Evolutionary conservation across 1,140 invertebrate genomes (phyloP), one percentile per base, ranked within the genome.

Genomic region (Drosophila asahinai): DNA sequence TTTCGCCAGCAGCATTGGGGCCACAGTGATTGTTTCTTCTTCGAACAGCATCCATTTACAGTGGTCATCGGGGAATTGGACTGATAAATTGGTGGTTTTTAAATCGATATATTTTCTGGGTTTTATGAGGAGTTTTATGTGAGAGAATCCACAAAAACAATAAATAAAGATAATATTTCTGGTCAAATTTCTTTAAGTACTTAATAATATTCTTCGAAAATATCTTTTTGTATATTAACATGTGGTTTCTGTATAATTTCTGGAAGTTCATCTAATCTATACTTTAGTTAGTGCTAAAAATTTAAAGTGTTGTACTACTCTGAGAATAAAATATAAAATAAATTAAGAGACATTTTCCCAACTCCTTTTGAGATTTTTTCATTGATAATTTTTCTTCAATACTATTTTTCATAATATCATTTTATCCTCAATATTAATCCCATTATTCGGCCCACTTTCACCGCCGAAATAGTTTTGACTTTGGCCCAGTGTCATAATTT

Each of bases 401-500:
- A 22, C 19, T 2, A 22, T 22, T 2, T 2, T 22, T 5, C 0
- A 9, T 2, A 5, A 15, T 14, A 15, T 1, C 17, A n/a, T 30
- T 27, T 27, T 59, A 25, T 27, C 6, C 22, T 6, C 8, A 45
- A 59, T 45, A 45, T 17, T 9, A 42, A 14, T 27, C 3, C 11
- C n/a, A 43, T 27, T 14, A 19, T 27, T 61, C 11, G 40, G 7
- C 14, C 9, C 54, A 71, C 66, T 78, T 79, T 77, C 33, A 40
- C 40, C 40, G n/a, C 17, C 25, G 5, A 59, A 70, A 45, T 54
- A 19, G 48, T 45, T 62, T 79, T 9, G 6, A 22, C 27, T 51
- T 64, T 63, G 62, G 67, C 19, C 42, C 49, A 87, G 80, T 86
- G 83, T 83, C 70, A 86, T 80, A 62, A 59, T 57, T 73, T 55